phyloP scores from a whole-genome alignment of 2,888 invertebrate genomes.

The Platycheirus rosarum region DNA sequence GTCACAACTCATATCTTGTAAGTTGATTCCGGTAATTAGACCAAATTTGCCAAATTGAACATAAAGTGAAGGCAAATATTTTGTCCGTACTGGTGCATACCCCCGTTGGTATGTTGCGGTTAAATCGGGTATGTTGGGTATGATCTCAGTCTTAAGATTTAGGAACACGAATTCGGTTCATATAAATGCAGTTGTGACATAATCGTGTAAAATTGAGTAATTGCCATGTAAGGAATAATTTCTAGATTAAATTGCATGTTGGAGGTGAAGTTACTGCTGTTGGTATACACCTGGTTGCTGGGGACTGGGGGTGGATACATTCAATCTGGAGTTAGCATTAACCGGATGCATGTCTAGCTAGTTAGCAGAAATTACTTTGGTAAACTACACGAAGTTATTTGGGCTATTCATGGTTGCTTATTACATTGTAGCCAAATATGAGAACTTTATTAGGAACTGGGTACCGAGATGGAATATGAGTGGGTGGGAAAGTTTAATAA shows the following conservation, averaged over 20 bases:
- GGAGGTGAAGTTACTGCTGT: not conserved
- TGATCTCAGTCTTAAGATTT: too few species aligned
- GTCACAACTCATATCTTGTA: slow-evolving; percentile 49
- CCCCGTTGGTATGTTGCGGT: slow-evolving; percentile 14
- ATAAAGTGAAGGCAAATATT: slow-evolving; percentile 56
- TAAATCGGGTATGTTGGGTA: not conserved
- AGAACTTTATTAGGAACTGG: too few species aligned
- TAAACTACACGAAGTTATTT: slow-evolving; percentile 10
- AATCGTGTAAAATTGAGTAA: slow-evolving; percentile 65
- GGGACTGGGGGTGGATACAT: not conserved
- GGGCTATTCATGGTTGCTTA: not conserved
- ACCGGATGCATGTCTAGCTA: slow-evolving; percentile 20
- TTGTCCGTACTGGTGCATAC: slow-evolving; percentile 26
- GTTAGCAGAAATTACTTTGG: slow-evolving; percentile 30
- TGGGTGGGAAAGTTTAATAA: too few species aligned
- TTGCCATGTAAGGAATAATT: slow-evolving; percentile 60
- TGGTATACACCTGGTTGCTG: slow-evolving; percentile 24
- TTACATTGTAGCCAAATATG: not conserved
- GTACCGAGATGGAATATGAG: too few species aligned
- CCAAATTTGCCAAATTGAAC: slow-evolving; percentile 64
- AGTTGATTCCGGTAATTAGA: slow-evolving; percentile 70
- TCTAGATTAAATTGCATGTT: slow-evolving; percentile 56
- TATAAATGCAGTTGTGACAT: slow-evolving; percentile 38
- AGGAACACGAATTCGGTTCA: slow-evolving; percentile 20
- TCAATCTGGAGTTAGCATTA: not conserved